phyloP scores from a whole-genome alignment of 2,888 invertebrate genomes.

The Ecdyonurus torrentis region DNA sequence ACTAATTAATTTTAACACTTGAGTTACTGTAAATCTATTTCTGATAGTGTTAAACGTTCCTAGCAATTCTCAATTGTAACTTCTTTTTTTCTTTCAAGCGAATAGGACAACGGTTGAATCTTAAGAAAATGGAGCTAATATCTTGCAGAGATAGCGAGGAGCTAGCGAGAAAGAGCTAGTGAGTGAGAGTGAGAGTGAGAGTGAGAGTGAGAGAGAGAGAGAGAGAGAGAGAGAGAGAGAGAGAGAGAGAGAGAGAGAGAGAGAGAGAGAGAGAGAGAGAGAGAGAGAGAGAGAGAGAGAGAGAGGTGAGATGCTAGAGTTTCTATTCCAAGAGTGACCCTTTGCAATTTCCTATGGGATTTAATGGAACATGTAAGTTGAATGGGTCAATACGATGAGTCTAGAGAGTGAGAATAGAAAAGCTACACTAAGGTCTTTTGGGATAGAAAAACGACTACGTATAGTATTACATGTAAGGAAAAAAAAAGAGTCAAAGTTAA shows the following conservation, averaged over 20 bases:
- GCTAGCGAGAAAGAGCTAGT: neutral
- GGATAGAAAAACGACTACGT: no score
- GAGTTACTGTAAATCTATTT: no score
- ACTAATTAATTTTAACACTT: no score
- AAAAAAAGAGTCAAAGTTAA: no score
- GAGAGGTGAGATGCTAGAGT: neutral
- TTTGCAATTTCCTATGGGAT: neutral
- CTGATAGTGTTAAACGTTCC: no score
- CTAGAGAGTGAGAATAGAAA: neutral
- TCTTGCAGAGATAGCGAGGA: neutral
- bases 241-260: neutral
- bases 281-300: neutral
- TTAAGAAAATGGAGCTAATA: neutral
- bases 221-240: neutral
- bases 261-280: neutral
- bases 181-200: neutral
- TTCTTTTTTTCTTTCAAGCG: no score
- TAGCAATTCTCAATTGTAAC: no score
- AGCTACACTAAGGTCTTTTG: no score
- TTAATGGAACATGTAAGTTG: neutral
- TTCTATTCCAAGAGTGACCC: neutral
- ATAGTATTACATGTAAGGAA: no score
- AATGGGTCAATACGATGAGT: neutral
- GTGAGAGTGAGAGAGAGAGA: neutral
- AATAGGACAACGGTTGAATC: neutral